Evolutionary conservation across 2,888 invertebrate species (phyloP), one percentile per base, ranked within the genome.

Genomic region (Stramonita haemastoma): DNA sequence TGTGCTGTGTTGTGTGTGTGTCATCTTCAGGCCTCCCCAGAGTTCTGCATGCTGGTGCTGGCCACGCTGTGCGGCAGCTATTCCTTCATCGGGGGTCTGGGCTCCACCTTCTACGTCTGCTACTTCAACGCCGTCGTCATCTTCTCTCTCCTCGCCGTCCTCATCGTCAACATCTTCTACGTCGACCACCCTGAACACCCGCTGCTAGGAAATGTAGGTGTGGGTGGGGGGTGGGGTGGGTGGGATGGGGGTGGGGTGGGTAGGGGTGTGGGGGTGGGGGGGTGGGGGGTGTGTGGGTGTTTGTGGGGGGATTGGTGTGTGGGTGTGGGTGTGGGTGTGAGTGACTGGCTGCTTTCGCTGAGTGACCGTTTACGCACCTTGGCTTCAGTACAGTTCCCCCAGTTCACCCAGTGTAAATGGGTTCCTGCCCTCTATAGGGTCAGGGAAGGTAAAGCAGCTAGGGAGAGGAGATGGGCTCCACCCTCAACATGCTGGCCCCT

Each of bases 61-160:
- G 94, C 94, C 0, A 92, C 93, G 0, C 70, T 94, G 46, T 94
- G 94, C 90, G 94, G 94, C 4, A 92, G 92, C 17, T 94, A 94
- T 89, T 93, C 94, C 15, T 93, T 94, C 77, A 91, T 94, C 73
- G 94, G 94, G 29, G 94, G 94, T 17, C 91, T 94, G 0, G 93
- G 95, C 2, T 94, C 94, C n/a, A 94, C 94, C 5, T 95, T 95
- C 89, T 95, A 95, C 89, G 94, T 95, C 19, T 94, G 94, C 6
- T 95, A 95, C 89, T 94, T 94, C 92, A 94, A 94, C 90, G 92
- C 93, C n/a, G 91, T 92, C 32, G 87, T 94, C 29, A 93, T 94
- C 66, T 94, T 93, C 87, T 88, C 91, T 19, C 92, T 93, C 1
- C 91, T 94, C 57, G 90, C 93, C 57, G 91, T 93, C 70, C 90